Conservation (phyloP, 2,888 invertebrate genomes). For the Laspeyria flexula region DNA sequence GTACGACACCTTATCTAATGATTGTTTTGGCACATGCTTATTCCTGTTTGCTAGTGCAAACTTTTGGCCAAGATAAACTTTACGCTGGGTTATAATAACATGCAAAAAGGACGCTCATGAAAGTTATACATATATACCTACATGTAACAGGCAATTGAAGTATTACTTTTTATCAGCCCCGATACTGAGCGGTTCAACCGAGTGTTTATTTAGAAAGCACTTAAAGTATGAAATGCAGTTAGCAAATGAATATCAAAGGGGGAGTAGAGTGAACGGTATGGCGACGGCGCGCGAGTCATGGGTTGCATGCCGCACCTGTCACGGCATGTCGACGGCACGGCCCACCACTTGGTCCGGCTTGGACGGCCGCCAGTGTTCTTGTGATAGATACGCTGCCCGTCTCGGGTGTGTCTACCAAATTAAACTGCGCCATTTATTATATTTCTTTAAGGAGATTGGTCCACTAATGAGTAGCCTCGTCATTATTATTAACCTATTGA, state of each 20-base stretch:
- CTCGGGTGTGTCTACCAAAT: slow-evolving; percentile 84
- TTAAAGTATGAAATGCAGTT: slow-evolving; percentile 49
- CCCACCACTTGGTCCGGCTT: slow-evolving; percentile 82
- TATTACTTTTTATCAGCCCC: slow-evolving; percentile 36
- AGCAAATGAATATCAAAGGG: slow-evolving; percentile 65
- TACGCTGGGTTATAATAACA: slow-evolving; percentile 20
- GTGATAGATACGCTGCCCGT: slow-evolving; percentile 80
- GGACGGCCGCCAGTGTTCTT: slow-evolving; percentile 77
- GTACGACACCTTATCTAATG: slow-evolving; percentile 65
- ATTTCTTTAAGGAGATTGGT: slow-evolving; percentile 76
- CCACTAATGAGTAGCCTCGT: slow-evolving; percentile 71
- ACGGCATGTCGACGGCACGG: slow-evolving; percentile 75
- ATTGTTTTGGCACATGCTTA: slow-evolving; percentile 68
- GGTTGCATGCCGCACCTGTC: slow-evolving; percentile 85
- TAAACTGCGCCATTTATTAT: slow-evolving; percentile 83
- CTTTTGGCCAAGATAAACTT: slow-evolving; percentile 59
- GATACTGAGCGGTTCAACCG: too few species aligned
- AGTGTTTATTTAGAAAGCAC: slow-evolving; percentile 51
- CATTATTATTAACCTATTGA: slow-evolving; percentile 51
- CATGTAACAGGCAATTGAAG: slow-evolving; percentile 32
- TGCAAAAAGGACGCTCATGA: slow-evolving; percentile 26
- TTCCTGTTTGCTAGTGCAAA: slow-evolving; percentile 54
- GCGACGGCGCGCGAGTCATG: slow-evolving; percentile 73
- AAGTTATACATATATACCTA: too few species aligned
- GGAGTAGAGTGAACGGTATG: slow-evolving; percentile 57